These are phyloP conservation scores for Idaea dimidiata DNA, from an alignment of 2,888 invertebrate species.

Conservation along the genomic window DNA sequence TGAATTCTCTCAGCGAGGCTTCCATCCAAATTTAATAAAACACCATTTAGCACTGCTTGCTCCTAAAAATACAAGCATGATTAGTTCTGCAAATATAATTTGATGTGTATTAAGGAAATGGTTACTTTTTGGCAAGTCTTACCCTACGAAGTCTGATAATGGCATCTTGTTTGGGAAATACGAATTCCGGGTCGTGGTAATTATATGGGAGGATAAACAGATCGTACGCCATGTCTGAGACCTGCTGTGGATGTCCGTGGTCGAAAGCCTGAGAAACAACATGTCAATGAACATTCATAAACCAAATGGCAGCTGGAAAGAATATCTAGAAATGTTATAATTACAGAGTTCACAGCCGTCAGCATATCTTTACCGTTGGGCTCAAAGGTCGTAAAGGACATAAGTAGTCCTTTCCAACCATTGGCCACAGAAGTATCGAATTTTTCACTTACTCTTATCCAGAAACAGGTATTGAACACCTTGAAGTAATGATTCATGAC, in stretches of 20 bases:
- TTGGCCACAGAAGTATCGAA: too few relatives aligned
- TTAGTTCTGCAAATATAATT: not conserved
- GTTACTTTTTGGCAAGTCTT: slow-evolving; percentile 17
- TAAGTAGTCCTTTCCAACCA: too few relatives aligned
- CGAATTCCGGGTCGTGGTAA: slow-evolving; percentile 78
- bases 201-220: slow-evolving; percentile 79
- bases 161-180: slow-evolving; percentile 62
- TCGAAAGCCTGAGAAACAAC: slow-evolving; percentile 72
- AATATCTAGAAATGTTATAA: not conserved
- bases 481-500: too few relatives aligned
- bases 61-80: slow-evolving; percentile 44
- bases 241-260: slow-evolving; percentile 67
- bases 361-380: too few relatives aligned
- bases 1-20: slow-evolving; percentile 60
- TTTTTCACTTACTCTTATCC: too few relatives aligned
- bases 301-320: not conserved
- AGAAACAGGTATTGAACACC: too few relatives aligned
- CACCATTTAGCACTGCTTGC: slow-evolving; percentile 47
- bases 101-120: too few relatives aligned
- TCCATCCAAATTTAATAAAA: slow-evolving; percentile 53
- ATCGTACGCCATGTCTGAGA: slow-evolving; percentile 61
- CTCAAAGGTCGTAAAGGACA: too few relatives aligned
- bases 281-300: too few relatives aligned
- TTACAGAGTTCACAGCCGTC: too few relatives aligned
- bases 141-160: slow-evolving; percentile 67